phyloP scores from a whole-genome alignment of 2,797 vertebrate species.

The Hoplostethus mediterraneus region DNA sequence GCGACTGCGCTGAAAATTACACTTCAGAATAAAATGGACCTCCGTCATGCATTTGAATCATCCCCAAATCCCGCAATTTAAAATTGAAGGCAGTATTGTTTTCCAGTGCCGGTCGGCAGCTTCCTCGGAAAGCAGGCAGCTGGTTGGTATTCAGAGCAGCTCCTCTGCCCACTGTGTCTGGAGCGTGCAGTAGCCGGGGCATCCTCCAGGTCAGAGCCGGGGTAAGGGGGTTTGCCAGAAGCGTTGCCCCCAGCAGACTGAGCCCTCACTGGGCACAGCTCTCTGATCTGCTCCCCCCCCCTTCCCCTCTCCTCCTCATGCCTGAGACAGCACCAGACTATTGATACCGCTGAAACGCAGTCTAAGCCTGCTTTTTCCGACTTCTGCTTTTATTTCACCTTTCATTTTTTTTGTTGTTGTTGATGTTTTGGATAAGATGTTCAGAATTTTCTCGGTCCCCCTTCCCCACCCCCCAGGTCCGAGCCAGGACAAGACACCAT shows the following conservation, averaged over 20 bases:
- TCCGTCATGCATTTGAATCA: constrained; percentile 26
- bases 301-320: constrained; percentile 36
- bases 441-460: constrained; percentile 21
- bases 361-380: constrained; percentile 44
- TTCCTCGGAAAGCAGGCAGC: constrained; percentile 46
- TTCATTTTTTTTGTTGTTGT: constrained; percentile 47
- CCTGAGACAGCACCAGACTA: constrained; percentile 75
- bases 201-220: constrained; percentile 81
- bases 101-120: constrained; percentile 47
- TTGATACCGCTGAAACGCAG: constrained; percentile 74
- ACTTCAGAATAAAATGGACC: too few relatives aligned
- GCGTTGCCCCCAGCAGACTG: constrained; percentile 85
- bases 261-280: constrained; percentile 77
- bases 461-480: constrained; percentile 38
- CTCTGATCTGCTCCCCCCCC: constrained; percentile 78
- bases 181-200: constrained; percentile 69
- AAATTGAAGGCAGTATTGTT: constrained; percentile 41
- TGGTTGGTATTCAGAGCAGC: constrained; percentile 74
- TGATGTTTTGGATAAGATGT: constrained; percentile 55
- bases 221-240: constrained; percentile 85
- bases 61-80: constrained; percentile 17
- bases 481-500: constrained; percentile 31
- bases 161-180: constrained; percentile 69
- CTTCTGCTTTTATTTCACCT: constrained; percentile 57
- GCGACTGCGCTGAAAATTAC: too few relatives aligned